Evolutionary conservation across 1,140 invertebrate species (phyloP), one percentile per base, ranked within the genome.

Genomic region (Drosophila gunungcola): DNA sequence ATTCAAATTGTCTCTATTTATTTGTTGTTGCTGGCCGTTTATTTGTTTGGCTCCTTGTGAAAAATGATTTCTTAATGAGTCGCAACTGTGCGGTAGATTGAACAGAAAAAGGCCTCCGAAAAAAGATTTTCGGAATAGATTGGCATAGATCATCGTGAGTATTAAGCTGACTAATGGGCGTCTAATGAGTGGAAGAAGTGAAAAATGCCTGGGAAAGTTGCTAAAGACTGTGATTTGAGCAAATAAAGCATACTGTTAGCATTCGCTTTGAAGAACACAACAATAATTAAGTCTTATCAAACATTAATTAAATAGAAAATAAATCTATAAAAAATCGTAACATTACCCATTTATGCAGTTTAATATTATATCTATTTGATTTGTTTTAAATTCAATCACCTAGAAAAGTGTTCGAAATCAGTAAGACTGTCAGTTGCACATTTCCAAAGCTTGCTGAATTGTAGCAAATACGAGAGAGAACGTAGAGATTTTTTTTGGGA

Each of bases 41-140:
- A 72, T 60, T 73, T 75, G 63, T 55, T 13, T 48, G 51, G 60
- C 61, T 68, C 61, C 64, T 52, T 76, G 62, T 75, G 61, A 75
- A 67, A 75, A 75, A 77, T 77, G 73, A 77, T 76, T 77, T 77
- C 73, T 76, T 77, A 77, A 77, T 77, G 73, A 77, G 62, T 60
- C 54, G 73, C 73, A 57, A 67, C 73, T 57, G 52, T 51, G 73
- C 34, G 51, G 43, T 49, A 54, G 52, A 70, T 56, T 63, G 56
- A 55, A 63, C 51, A 39, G 38, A 39, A 61, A 13, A 42, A 48
- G 36, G 34, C 4, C 51, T 32, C 32, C 46, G 12, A 6, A 38
- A 12, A 7, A 10, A 38, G 3, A 46, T 39, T 61, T 34, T 27
- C 32, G 36, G 12, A 67, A 46, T 46, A 65, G 45, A 69, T 70